These are phyloP conservation scores for Yponomeuta plumbellus DNA, from an alignment of 2,888 invertebrate species.

Conservation along the genomic window DNA sequence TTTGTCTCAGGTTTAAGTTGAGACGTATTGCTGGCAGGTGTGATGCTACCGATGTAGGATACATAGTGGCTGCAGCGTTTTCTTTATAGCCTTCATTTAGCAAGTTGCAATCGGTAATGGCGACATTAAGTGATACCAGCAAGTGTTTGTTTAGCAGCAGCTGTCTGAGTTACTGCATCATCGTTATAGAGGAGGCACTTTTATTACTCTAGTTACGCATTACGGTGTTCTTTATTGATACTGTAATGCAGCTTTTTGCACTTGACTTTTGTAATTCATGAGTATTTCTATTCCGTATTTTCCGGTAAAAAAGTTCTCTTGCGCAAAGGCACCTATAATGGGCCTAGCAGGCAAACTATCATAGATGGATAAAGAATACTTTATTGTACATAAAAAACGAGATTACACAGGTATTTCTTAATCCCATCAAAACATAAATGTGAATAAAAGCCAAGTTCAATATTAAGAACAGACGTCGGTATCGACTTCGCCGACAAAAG, in stretches of 20 bases:
- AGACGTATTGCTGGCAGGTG: background rate
- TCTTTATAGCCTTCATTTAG: conserved; percentile 14
- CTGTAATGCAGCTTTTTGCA: background rate
- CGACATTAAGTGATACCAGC: conserved; percentile 10
- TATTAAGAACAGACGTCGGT: too few relatives aligned
- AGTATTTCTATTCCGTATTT: background rate
- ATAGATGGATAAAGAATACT: too few relatives aligned
- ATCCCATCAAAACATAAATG: too few relatives aligned
- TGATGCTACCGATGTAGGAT: background rate
- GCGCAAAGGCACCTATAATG: background rate
- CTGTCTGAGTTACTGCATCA: background rate
- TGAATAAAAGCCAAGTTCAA: too few relatives aligned
- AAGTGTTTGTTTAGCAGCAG: conserved; percentile 14
- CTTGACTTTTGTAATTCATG: background rate
- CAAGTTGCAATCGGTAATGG: conserved; percentile 7
- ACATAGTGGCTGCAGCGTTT: background rate
- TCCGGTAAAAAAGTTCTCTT: background rate
- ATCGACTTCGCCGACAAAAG: too few relatives aligned
- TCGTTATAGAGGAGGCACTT: background rate
- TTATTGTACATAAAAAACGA: too few relatives aligned
- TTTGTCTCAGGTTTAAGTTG: background rate
- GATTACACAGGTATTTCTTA: too few relatives aligned
- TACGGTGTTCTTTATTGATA: conserved; percentile 14
- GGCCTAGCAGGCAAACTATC: background rate
- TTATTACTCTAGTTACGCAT: conserved; percentile 4